These are phyloP conservation scores for Drosophila lutescens DNA, from an alignment of 2,888 invertebrate genomes.

Conservation along the genomic window DNA sequence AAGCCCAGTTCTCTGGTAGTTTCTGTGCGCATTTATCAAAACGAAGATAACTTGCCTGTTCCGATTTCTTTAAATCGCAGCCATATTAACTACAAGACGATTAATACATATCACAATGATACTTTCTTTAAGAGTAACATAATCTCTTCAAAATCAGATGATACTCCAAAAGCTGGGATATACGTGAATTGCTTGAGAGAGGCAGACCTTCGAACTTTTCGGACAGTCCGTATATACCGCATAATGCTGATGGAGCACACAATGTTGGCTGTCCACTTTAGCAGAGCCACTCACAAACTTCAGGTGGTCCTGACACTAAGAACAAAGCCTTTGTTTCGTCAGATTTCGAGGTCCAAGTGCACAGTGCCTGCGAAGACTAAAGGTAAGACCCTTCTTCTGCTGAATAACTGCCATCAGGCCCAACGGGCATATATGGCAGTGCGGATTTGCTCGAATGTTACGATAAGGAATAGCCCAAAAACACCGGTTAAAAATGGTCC, in stretches of 20 bases:
- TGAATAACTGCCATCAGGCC: conserved; percentile 45
- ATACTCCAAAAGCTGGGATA: conserved; percentile 5
- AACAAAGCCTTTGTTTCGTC: conserved; percentile 22
- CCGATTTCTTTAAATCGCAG: conserved; percentile 13
- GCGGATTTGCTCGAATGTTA: background rate
- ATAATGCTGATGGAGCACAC: conserved; percentile 32
- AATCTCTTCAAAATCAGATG: background rate
- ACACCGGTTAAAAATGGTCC: conserved; percentile 44
- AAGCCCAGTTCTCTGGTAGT: conserved; percentile 52
- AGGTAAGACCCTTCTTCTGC: conserved; percentile 42
- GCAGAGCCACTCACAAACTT: conserved; percentile 36
- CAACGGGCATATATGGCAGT: conserved; percentile 51
- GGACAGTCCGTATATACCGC: conserved; percentile 46
- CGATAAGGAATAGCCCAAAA: background rate
- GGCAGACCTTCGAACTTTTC: conserved; percentile 3
- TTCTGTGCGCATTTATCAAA: conserved; percentile 38
- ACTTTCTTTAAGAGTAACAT: no score
- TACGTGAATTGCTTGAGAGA: conserved; percentile 6
- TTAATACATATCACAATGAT: conserved; percentile 32
- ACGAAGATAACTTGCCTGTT: background rate
- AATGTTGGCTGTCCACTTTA: conserved; percentile 53
- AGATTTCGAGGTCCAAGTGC: conserved; percentile 34
- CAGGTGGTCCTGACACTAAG: conserved; percentile 26
- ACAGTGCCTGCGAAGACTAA: conserved; percentile 9
- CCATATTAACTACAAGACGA: conserved; percentile 1